Base-by-base conservation (phyloP, 1,140 invertebrate genomes). In the Sminthurides bifidus region DNA sequence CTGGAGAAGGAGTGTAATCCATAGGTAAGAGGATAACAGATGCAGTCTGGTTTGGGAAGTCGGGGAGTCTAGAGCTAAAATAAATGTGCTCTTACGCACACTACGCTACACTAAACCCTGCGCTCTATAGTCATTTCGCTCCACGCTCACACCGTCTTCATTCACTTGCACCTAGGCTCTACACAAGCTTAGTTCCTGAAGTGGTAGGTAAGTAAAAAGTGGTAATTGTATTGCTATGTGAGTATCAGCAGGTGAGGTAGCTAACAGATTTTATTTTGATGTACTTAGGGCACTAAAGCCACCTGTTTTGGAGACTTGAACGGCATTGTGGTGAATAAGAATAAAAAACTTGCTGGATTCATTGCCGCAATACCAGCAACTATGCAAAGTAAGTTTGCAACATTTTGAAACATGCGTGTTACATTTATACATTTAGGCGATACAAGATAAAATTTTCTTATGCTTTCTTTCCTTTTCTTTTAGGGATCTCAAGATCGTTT, bases 311-410 rank as follows among this genome's bases (percentile, higher is more conserved):
- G 78, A 78, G 61, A 82, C 81, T 68, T 81, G 92, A 52, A 87
- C 73, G 96, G 93, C 31, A 92, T 99, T n/a, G 75, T 96, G 53
- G 92, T 92, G 8, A 79, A 79, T 17, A 96, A 95, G 75, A 94
- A 84, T 68, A 81, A 81, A 50, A 87, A 94, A 69, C 75, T 99
- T 54, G 87, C 98, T 40, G 95, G 93, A 50, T 99, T 99, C 70
- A 98, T 99, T 66, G 92, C 89, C 66, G 96, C 93, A 53, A 89
- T 98, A 59, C 95, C 95, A 60, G 92, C 92, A 56, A 81, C 82
- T 48, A 77, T 75, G 82, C 88, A 50, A 84, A 89, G 83, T 85
- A 76, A 71, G 76, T 54, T 17, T 24, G 21, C 29, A 29, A 29
- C 29, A 4, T 31, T 49, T 38, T 54, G 14, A 23, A 41, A 48